A percentile compares a stretch with the other conserved stretches of the same genome.
Evolutionary conservation across 1,140 invertebrate genomes (phyloP).

Genomic region (Scylla paramamosain): DNA sequence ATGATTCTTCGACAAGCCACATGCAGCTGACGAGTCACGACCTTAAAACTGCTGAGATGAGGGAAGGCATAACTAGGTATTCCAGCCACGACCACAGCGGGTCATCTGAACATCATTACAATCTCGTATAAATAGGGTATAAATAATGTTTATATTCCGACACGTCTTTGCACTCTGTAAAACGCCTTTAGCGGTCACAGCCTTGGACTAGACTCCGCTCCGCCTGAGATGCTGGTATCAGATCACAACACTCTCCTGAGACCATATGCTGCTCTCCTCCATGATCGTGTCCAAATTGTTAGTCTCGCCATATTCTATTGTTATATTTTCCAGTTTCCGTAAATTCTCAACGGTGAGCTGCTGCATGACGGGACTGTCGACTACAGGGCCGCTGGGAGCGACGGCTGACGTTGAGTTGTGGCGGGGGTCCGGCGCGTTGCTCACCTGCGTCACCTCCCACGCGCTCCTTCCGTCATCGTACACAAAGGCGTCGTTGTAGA

Average conservation of each 20-base stretch:
- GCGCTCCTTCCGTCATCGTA: background rate
- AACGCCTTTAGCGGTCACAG: too few relatives aligned
- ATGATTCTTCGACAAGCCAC: too few relatives aligned
- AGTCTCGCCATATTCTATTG: background rate
- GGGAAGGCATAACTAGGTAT: too few relatives aligned
- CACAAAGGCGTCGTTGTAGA: constrained; percentile 51
- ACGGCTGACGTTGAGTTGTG: background rate
- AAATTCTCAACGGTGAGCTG: background rate
- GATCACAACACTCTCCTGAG: background rate
- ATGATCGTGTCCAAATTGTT: background rate
- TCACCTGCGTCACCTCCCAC: background rate
- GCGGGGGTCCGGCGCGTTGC: background rate
- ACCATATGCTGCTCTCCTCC: background rate
- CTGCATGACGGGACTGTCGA: background rate
- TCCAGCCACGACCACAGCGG: too few relatives aligned
- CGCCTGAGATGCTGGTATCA: background rate
- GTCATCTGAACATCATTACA: too few relatives aligned
- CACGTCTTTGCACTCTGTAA: too few relatives aligned
- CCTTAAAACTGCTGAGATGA: too few relatives aligned
- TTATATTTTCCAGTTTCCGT: background rate
- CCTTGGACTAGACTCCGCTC: too few relatives aligned
- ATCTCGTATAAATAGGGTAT: too few relatives aligned
- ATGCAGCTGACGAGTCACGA: too few relatives aligned
- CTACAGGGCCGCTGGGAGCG: background rate
- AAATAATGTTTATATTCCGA: too few relatives aligned